Evolutionary conservation across 2,113 vertebrate species (phyloP), one percentile per base, ranked within the genome.

Genomic region (Ciconia boyciana): DNA sequence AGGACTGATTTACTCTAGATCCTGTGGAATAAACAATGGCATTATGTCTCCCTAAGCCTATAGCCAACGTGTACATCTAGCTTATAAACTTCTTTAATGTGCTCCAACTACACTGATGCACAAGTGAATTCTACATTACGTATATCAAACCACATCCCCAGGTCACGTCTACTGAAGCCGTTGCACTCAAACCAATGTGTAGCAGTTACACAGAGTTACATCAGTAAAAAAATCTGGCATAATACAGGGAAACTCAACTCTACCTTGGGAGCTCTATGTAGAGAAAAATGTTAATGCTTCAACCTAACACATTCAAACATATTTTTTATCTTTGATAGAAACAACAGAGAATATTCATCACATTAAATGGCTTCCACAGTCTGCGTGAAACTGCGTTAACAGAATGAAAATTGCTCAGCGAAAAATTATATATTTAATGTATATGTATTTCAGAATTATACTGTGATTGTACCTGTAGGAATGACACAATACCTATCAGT

Each of bases 51-150:
- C 19, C 20, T 81, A 65, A 57, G 39, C 24, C 70, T 61, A 49
- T 0, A 86, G 82, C 13, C 4, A 90, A 70, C 7, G 24, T 0
- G 0, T 16, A 21, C 3, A 4, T 54, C 76, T 48, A 51, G 11
- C 39, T 74, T 48, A 55, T 15, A 62, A 61, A 55, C 36, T 44
- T 79, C 18, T 79, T 49, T 17, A 69, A 54, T 6, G n/a, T 34
- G 24, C 26, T 83, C 34, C 79, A 90, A n/a, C 54, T 69, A n/a
- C 19, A 64, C 6, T 22, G 19, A 87, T 24, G 25, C 34, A 60
- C 39, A 51, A 76, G 21, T 77, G 34, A 92, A 78, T 64, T 86
- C 26, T 70, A 39, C 2, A 1, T 24, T 46, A 58, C 1, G 1
- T 52, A 11, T 20, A 57, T 36, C 26, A 88, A 91, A 76, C 26